A percentile compares a stretch with the other conserved stretches of the same genome.
These are phyloP conservation scores for Sialia sialis DNA, from an alignment of 2,113 vertebrate species.

Conservation along the genomic window DNA sequence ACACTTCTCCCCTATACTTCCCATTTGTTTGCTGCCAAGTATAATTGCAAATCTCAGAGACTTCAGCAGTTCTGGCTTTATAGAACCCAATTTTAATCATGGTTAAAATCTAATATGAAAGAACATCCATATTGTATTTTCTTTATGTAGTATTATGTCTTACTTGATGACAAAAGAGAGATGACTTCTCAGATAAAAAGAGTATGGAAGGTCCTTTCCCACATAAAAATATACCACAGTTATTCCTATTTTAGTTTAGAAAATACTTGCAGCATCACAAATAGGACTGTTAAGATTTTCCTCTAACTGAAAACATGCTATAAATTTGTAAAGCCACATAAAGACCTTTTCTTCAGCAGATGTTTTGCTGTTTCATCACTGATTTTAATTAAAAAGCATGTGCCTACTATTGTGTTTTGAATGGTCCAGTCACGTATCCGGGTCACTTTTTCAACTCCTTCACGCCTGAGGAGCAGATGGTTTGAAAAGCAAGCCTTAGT, in stretches of 20 bases:
- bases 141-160: not conserved
- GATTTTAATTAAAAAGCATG: conserved; percentile 25
- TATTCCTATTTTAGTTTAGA: not conserved
- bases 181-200: not conserved
- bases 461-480: conserved; percentile 25
- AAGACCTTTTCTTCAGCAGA: conserved; percentile 24
- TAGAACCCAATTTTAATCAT: not conserved
- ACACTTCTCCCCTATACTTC: not conserved
- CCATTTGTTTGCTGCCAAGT: not conserved
- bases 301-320: not conserved
- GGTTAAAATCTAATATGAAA: not conserved
- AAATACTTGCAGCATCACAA: not conserved
- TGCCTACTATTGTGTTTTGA: not conserved
- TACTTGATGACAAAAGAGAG: not conserved
- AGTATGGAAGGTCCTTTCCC: not conserved
- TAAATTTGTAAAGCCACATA: not conserved
- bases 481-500: conserved; percentile 20
- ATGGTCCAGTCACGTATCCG: not conserved
- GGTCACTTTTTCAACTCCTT: conserved; percentile 26
- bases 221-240: not conserved
- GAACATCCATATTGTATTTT: not conserved
- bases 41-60: not conserved
- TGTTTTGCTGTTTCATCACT: conserved; percentile 24
- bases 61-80: not conserved
- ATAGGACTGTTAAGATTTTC: not conserved